Conservation (phyloP, 2,888 invertebrate genomes). For the Drosophila aldrichi region DNA sequence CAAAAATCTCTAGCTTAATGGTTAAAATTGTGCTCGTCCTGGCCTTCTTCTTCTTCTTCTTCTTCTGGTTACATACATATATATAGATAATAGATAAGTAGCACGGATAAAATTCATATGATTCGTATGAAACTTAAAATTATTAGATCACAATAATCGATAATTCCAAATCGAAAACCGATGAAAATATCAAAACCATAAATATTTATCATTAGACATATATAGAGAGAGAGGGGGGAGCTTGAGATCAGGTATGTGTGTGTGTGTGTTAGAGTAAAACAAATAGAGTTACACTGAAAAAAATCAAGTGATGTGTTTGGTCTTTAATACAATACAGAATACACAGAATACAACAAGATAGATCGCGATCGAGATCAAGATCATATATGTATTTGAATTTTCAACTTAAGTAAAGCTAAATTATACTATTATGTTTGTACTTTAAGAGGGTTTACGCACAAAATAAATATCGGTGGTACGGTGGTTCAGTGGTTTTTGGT, state of each 20-base stretch:
- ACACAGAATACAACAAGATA: conserved; percentile 35
- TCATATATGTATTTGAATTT: conserved; percentile 23
- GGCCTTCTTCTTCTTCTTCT: background rate
- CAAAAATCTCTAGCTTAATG: conserved; percentile 52
- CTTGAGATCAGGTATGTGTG: conserved; percentile 3
- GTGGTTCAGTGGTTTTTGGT: conserved; percentile 15
- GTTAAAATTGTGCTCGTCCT: conserved; percentile 4
- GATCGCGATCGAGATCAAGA: conserved; percentile 18
- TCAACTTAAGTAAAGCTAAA: conserved; percentile 27
- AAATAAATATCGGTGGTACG: conserved; percentile 17
- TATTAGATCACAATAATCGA: conserved; percentile 63
- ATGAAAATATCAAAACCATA: conserved; percentile 52
- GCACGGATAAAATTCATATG: conserved; percentile 26
- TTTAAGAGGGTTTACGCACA: conserved; percentile 1
- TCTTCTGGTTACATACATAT: conserved; percentile 27
- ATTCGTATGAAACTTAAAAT: conserved; percentile 51
- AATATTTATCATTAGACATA: conserved; percentile 20
- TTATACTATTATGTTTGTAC: conserved; percentile 1
- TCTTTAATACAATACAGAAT: conserved; percentile 22
- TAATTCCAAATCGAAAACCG: conserved; percentile 52
- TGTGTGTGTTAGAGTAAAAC: conserved; percentile 11
- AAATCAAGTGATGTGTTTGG: conserved; percentile 31
- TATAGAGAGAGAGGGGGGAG: conserved; percentile 1
- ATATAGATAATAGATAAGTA: conserved; percentile 44
- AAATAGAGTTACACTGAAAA: conserved; percentile 42